Evolutionary conservation across 2,797 vertebrate species (phyloP), one percentile per base, ranked within the genome.

Genomic region (Takifugu rubripes): DNA sequence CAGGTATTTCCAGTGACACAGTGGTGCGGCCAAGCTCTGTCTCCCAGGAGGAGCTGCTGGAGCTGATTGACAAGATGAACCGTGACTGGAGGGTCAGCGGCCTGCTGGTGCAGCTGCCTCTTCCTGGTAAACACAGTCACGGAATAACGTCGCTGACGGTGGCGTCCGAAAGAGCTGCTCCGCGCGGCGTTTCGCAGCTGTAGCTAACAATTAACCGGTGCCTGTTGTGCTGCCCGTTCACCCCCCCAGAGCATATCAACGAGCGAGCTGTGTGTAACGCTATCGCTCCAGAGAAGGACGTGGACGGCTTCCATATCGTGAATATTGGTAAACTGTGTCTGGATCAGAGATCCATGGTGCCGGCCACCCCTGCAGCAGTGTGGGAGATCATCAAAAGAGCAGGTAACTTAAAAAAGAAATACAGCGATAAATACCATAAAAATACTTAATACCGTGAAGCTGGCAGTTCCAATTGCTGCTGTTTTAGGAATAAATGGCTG

Each of bases 241-340:
- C 36, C 45, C 12, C 16, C 55, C 40, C 59, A 89, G 95, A 84
- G 21, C 94, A 96, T 68, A 91, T 97, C 10, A 93, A 93, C 3
- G 94, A 98, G 46, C 83, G 93, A 66, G 77, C 88, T 0, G 89
- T 97, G 7, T 97, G 95, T 53, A 97, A 96, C 0, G 89, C 93
- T 61, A 90, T 97, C 1, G 78, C 92, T 31, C 95, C 94, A 11
- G 93, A 94, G 56, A 97, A 97, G 83, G 95, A 98, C 3, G 94
- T 98, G 9, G 95, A 97, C 52, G 96, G 96, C 1, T 98, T 97
- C 77, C 94, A 97, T 24, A 90, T 96, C 52, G 82, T 96, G 56
- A 98, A 95, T 33, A 84, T 96, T 0, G 95, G 95, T 17, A 94
- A 93, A 47, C 82, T 98, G 68, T 96, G 95, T 75, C 90, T 97